Conservation (phyloP, 2,113 vertebrate species). For the Brachypodius melanocephalos region DNA sequence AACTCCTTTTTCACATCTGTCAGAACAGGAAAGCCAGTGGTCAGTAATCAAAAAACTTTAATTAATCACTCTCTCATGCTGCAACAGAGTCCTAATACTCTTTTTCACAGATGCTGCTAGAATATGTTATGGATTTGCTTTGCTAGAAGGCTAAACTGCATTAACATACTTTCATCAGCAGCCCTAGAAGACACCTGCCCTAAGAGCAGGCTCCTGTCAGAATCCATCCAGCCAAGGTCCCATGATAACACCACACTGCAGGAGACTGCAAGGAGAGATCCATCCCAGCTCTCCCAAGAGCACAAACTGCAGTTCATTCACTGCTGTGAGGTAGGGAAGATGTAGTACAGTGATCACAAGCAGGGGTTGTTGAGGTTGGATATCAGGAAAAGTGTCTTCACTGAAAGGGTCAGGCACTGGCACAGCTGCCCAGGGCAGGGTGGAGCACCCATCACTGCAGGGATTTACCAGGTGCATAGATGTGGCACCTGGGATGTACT, state of each 20-base stretch:
- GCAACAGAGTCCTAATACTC: background rate
- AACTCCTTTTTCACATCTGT: slow-evolving; percentile 95
- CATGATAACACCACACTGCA: background rate
- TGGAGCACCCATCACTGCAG: background rate
- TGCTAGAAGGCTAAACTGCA: background rate
- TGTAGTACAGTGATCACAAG: background rate
- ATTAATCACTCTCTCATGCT: background rate
- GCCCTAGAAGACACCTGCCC: background rate
- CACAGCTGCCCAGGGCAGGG: background rate
- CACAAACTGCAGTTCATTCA: background rate
- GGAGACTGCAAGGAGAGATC: background rate
- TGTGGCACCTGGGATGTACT: too few relatives aligned
- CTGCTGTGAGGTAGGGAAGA: background rate
- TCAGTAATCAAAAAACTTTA: background rate
- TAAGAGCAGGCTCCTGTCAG: background rate
- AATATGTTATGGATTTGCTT: background rate
- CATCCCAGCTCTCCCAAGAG: background rate
- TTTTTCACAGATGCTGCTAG: background rate
- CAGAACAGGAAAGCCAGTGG: background rate
- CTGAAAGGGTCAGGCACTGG: background rate
- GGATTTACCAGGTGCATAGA: background rate
- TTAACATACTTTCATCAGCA: background rate
- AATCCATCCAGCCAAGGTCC: background rate
- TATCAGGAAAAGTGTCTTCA: background rate
- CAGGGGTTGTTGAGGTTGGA: background rate